Conservation (phyloP, 2,888 invertebrate species). For the Monoplex corrugatus region DNA sequence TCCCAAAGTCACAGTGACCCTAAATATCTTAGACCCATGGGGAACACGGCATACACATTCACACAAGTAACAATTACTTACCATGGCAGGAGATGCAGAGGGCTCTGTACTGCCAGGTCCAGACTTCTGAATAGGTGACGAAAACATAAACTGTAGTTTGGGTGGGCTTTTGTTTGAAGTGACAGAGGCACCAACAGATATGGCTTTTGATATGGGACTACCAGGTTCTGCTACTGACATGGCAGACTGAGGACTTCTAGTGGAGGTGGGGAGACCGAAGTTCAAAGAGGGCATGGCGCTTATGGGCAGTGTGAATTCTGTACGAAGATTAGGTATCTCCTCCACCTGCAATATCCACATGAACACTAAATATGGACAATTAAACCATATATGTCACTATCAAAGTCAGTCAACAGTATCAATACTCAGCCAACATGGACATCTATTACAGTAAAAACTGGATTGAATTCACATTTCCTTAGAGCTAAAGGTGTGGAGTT, state of each 20-base stretch:
- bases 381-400: no score
- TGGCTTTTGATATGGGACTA: background rate
- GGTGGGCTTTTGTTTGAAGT: conserved; percentile 4
- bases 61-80: background rate
- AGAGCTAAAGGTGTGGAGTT: no score
- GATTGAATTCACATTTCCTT: no score
- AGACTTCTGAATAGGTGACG: conserved; percentile 69
- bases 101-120: conserved; percentile 53
- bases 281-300: conserved; percentile 85
- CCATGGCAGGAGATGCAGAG: conserved; percentile 40
- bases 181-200: background rate
- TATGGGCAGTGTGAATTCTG: conserved; percentile 83
- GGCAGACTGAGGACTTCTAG: background rate
- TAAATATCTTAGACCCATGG: background rate
- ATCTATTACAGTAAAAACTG: no score
- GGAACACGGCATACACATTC: background rate
- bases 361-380: no score
- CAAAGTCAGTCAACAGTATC: no score
- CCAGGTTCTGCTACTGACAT: background rate
- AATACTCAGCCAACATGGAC: no score
- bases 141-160: conserved; percentile 68
- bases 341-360: conserved; percentile 58
- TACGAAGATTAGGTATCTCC: conserved; percentile 76
- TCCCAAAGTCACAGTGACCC: no score
- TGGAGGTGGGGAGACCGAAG: conserved; percentile 71